Percentiles rank a stretch among this genome's conserved stretches.
Conservation (phyloP, 2,113 vertebrate species). For the Geococcyx californianus region DNA sequence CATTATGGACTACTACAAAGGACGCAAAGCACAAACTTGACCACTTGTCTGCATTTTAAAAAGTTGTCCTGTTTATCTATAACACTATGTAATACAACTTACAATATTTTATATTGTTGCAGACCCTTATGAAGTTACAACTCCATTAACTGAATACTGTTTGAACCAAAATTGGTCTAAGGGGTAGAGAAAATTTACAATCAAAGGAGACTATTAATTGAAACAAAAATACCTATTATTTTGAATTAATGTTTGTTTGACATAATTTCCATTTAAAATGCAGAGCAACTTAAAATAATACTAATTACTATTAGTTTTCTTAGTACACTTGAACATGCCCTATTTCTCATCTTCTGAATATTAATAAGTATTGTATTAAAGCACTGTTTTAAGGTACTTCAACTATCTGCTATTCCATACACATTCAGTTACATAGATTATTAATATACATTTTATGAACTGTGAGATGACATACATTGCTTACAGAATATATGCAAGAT, state of each 20-base stretch:
- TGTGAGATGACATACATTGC: not conserved
- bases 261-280: not conserved
- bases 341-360: not conserved
- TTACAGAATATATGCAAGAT: not conserved
- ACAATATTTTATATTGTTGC: not conserved
- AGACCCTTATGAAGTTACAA: not conserved
- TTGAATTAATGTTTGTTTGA: not conserved
- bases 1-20: not conserved
- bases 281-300: not conserved
- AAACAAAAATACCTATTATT: not conserved
- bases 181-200: not conserved
- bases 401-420: not conserved
- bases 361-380: not conserved
- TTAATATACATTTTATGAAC: not conserved
- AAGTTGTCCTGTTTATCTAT: not conserved
- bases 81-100: not conserved
- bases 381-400: not conserved
- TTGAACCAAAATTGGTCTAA: not conserved
- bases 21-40: not conserved
- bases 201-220: not conserved
- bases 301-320: not conserved
- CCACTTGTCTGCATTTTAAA: not conserved
- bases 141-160: accelerated
- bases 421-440: not conserved
- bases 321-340: not conserved